A percentile compares a stretch with the other conserved stretches of the same genome.
These are phyloP conservation scores for Syngnathus rostellatus DNA, from an alignment of 2,797 vertebrate species.

Conservation along the genomic window DNA sequence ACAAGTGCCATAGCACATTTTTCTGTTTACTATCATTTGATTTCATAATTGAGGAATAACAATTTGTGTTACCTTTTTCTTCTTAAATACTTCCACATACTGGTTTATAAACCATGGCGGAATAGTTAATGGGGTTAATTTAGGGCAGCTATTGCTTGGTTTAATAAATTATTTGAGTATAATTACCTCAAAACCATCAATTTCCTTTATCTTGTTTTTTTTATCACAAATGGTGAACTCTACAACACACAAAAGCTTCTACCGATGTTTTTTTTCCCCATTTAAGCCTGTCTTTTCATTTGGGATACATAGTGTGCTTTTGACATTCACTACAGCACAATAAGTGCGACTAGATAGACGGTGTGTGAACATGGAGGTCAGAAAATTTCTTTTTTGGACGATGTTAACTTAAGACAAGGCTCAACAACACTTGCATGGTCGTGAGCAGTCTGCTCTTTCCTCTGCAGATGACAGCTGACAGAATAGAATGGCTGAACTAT, in stretches of 20 bases:
- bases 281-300: background rate
- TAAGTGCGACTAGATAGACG: background rate
- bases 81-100: too few species aligned
- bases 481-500: conserved; percentile 52
- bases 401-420: conserved; percentile 33
- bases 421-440: conserved; percentile 49
- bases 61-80: too few species aligned
- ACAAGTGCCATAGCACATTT: too few species aligned
- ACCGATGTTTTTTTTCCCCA: too few species aligned
- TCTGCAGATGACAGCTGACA: conserved; percentile 39
- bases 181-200: too few species aligned
- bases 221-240: background rate
- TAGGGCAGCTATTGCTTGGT: background rate
- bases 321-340: background rate
- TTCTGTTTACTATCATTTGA: too few species aligned
- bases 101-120: too few species aligned
- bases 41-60: too few species aligned
- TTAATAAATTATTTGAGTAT: too few species aligned
- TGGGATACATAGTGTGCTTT: background rate
- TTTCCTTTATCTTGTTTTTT: background rate
- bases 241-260: too few species aligned
- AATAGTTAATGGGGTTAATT: background rate
- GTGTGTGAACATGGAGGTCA: conserved; percentile 34
- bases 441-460: conserved; percentile 10
- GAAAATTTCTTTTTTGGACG: conserved; percentile 19